A percentile compares a stretch with the other conserved stretches of the same genome.
Evolutionary conservation across 2,888 invertebrate genomes (phyloP).

Genomic region (Nemurella pictetii): DNA sequence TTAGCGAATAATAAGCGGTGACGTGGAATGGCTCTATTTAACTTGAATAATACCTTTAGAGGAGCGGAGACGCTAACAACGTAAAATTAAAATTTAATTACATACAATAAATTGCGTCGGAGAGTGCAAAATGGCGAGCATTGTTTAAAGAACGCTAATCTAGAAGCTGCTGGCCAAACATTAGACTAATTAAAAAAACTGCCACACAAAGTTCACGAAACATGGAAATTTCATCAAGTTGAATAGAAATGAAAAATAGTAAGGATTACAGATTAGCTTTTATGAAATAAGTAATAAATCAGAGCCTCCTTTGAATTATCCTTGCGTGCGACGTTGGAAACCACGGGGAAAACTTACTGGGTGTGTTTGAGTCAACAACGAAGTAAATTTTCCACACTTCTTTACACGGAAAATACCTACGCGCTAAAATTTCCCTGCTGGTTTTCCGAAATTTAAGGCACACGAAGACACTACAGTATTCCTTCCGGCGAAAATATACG

Average conservation of each 20-base stretch:
- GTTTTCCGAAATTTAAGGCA: not conserved
- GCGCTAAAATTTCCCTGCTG: not conserved
- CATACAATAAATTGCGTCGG: conserved; percentile 51
- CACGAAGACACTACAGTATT: not conserved
- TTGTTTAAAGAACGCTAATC: conserved; percentile 28
- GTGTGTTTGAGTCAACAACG: not conserved
- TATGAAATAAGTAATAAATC: conserved; percentile 18
- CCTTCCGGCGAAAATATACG: not conserved
- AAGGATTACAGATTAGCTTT: conserved; percentile 15
- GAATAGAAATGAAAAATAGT: conserved; percentile 15
- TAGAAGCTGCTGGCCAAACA: conserved; percentile 27
- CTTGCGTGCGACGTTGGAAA: no score
- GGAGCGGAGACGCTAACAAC: conserved; percentile 41
- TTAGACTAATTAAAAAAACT: conserved; percentile 31
- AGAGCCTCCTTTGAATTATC: not conserved
- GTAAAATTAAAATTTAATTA: conserved; percentile 55
- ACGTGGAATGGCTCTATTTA: conserved; percentile 29
- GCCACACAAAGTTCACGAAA: conserved; percentile 27
- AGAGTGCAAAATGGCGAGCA: conserved; percentile 18
- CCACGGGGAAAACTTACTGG: no score
- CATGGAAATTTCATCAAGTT: conserved; percentile 29
- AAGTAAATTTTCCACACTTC: not conserved
- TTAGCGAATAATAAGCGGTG: conserved; percentile 29
- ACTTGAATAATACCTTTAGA: conserved; percentile 29
- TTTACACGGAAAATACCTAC: not conserved